These are phyloP conservation scores for Hormaphis cornu DNA, from an alignment of 1,140 invertebrate species.

Conservation along the genomic window DNA sequence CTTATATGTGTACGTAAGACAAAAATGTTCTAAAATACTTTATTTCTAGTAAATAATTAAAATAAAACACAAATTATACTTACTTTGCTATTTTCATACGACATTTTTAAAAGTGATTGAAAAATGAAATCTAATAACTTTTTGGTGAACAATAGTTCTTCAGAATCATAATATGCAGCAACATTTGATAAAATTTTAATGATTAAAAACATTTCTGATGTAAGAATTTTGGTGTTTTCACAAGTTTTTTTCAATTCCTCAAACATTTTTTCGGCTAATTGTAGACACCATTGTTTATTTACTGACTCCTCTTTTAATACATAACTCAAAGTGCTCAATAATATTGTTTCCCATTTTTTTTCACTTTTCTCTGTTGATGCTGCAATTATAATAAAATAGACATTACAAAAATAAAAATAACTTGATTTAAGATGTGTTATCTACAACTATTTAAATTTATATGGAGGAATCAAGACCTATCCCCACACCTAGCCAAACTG, in stretches of 20 bases:
- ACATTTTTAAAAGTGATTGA: conserved; percentile 7
- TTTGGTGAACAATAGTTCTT: not conserved
- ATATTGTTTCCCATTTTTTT: conserved; percentile 16
- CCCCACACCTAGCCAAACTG: too few species aligned
- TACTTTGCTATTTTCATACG: conserved; percentile 5
- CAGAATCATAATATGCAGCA: not conserved
- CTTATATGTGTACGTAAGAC: too few species aligned
- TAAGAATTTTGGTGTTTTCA: not conserved
- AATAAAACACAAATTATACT: not conserved
- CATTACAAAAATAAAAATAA: not conserved
- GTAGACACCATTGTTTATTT: not conserved
- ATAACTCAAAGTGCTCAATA: not conserved
- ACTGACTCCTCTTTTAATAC: not conserved
- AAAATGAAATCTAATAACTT: conserved; percentile 18
- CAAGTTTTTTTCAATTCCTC: not conserved
- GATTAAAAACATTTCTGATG: conserved; percentile 3
- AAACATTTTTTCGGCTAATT: not conserved
- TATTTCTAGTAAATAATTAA: too few species aligned
- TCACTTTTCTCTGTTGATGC: not conserved
- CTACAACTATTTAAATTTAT: not conserved
- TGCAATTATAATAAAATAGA: not conserved
- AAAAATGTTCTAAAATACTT: too few species aligned
- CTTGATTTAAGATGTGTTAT: too few species aligned
- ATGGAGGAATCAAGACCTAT: too few species aligned
- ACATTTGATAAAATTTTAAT: conserved; percentile 8